Evolutionary conservation across 2,888 invertebrate species (phyloP).

Genomic region (Microplitis deprimator): DNA sequence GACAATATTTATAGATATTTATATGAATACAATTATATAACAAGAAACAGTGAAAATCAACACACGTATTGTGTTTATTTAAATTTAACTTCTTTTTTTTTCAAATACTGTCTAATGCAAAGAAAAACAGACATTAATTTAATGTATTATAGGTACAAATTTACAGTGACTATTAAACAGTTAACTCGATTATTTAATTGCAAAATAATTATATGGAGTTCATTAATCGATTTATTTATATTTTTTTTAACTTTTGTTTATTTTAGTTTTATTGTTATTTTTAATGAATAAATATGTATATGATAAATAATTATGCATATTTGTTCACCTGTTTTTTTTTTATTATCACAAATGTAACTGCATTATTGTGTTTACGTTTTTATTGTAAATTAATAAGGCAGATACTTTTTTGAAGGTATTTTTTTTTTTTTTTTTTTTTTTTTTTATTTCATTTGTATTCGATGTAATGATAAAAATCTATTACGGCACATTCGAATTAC

Average conservation of each 20-base stretch:
- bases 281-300: slow-evolving; percentile 41
- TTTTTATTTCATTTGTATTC: slow-evolving; percentile 6
- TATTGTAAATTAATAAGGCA: too few species aligned
- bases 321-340: slow-evolving; percentile 16
- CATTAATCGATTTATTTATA: slow-evolving; percentile 7
- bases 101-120: slow-evolving; percentile 35
- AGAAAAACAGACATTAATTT: slow-evolving; percentile 10
- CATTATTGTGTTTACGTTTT: slow-evolving; percentile 1
- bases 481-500: slow-evolving; percentile 45
- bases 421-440: slow-evolving; percentile 9
- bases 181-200: slow-evolving; percentile 19
- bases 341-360: slow-evolving; percentile 18
- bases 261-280: background rate
- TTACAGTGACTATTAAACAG: slow-evolving; percentile 33
- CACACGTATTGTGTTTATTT: slow-evolving; percentile 21
- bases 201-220: background rate
- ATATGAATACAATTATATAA: slow-evolving; percentile 44
- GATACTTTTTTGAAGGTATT: background rate
- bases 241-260: background rate
- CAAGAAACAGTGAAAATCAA: slow-evolving; percentile 47
- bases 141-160: slow-evolving; percentile 30
- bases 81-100: slow-evolving; percentile 23
- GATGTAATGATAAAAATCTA: slow-evolving; percentile 30
- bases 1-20: slow-evolving; percentile 22
- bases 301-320: slow-evolving; percentile 45